Base-by-base conservation (phyloP, 2,113 vertebrate species). In the Eclectus roratus region DNA sequence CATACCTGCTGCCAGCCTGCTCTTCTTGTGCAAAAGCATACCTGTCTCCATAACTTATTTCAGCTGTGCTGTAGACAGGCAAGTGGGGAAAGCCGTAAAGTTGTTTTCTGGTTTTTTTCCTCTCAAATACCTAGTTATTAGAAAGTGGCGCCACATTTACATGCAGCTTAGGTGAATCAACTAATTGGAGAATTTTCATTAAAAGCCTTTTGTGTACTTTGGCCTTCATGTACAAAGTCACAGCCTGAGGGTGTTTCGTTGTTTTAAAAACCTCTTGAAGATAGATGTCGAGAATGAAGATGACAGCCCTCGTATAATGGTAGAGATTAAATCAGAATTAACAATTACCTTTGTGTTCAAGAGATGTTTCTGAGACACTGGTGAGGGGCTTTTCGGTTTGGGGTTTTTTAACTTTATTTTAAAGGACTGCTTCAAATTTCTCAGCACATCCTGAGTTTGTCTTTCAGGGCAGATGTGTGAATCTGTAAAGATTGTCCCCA, bases 321-420 rank as follows among this genome's bases (percentile, higher is more conserved):
- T 71, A 61, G 69, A 46, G 69, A 89, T 96, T 31, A 88, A 91
- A 93, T 92, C 65, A 69, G 25, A 66, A 56, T 44, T 86, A 95
- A 72, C 52, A 79, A 73, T 72, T 46, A 41, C 10, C 33, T 56
- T 9, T 60, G n/a, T 80, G 17, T 76, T 93, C 5, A 10, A 46
- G 70, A 89, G 73, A 28, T 53, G 29, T 47, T 82, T 85, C 53
- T 90, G 64, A 68, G 25, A 49, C 10, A 0, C 0, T 13, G 28
- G 17, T 1, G 2, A 70, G 73, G 88, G 33, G 21, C 31, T 2
- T 55, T 3, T 10, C 33, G n/a, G 46, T 23, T 47, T 39, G 44
- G 44, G 2, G 47, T 79, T 37, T 24, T 39, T 58, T 23, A 23
- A 58, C 33, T 58, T 35, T 24, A n/a, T 58, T 88, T 60, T 28